These are phyloP conservation scores for Rhinatrema bivittatum DNA, from an alignment of 2,797 vertebrate genomes.

Conservation along the genomic window DNA sequence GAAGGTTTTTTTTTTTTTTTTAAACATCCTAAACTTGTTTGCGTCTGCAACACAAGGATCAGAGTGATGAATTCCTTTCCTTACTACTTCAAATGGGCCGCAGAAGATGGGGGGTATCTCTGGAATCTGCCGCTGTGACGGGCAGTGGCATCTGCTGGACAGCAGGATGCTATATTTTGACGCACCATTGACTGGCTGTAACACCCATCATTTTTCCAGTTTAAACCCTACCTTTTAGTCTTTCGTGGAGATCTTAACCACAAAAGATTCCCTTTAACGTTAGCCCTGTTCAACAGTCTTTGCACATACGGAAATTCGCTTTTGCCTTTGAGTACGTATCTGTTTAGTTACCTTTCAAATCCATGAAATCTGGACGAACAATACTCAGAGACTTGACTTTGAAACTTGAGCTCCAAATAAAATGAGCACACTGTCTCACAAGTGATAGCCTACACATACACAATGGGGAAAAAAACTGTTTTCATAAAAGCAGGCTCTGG, in stretches of 20 bases:
- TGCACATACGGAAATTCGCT: too few relatives aligned
- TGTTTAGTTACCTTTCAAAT: slow-evolving; percentile 1
- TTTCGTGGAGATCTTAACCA: not conserved
- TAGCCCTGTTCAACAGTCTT: not conserved
- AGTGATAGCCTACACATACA: too few relatives aligned
- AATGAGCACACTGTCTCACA: too few relatives aligned
- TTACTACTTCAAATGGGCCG: not conserved
- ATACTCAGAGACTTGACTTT: too few relatives aligned
- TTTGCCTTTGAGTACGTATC: too few relatives aligned
- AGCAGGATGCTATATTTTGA: not conserved
- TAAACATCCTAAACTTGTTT: too few relatives aligned
- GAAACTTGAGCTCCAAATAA: too few relatives aligned
- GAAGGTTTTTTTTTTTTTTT: too few relatives aligned
- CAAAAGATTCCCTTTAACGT: not conserved
- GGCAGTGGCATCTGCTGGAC: slow-evolving; percentile 2
- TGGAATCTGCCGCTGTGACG: fast-evolving
- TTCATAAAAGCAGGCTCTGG: too few relatives aligned
- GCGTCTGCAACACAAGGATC: fast-evolving
- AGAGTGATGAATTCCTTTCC: fast-evolving
- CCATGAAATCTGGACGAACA: not conserved
- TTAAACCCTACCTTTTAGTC: not conserved
- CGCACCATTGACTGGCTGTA: fast-evolving
- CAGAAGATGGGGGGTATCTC: not conserved
- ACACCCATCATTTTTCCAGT: not conserved
- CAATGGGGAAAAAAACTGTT: too few relatives aligned